Evolutionary conservation across 2,888 invertebrate species (phyloP), one percentile per base, ranked within the genome.

Genomic region (Tinea semifulvella): DNA sequence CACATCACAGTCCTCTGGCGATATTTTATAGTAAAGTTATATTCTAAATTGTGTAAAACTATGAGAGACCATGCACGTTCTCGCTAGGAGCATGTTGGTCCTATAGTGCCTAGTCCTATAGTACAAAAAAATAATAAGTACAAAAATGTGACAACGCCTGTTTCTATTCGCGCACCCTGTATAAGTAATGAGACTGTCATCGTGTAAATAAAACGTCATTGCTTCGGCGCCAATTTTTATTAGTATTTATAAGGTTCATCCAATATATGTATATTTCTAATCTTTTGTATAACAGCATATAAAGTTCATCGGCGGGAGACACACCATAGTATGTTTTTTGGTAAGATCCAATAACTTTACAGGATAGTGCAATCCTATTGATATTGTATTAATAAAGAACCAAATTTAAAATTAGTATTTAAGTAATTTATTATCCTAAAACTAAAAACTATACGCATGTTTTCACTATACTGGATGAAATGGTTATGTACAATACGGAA

Each of bases 401-500:
- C 81, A 82, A 81, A 79, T 71, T 76, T 76, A 72, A 71, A 75
- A 65, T 75, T 82, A 82, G 81, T 65, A 71, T 73, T 73, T 80
- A 79, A 80, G 79, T 82, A 81, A 82, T 81, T 81, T 80, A 82
- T 80, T 81, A 80, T 80, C 81, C 79, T 80, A 77, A 77, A 79
- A 76, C 71, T 68, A 68, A 68, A 76, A 76, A 76, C 80, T 81
- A 79, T 81, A 82, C 75, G 81, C 82, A 81, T 81, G 81, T 81
- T 82, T 81, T 80, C 80, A 82, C 79, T 80, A 76, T 81, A 80
- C 76, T 77, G 77, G 76, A 77, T 77, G 77, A 67, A 77, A 76
- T 74, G 79, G 77, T 80, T 79, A 80, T 79, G 77, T 80, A 81
- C 73, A 76, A 79, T 79, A 77, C 64, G 76, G 73, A 76, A 69